Base-by-base conservation (phyloP, 1,140 invertebrate genomes). In the Drusus annulatus region DNA sequence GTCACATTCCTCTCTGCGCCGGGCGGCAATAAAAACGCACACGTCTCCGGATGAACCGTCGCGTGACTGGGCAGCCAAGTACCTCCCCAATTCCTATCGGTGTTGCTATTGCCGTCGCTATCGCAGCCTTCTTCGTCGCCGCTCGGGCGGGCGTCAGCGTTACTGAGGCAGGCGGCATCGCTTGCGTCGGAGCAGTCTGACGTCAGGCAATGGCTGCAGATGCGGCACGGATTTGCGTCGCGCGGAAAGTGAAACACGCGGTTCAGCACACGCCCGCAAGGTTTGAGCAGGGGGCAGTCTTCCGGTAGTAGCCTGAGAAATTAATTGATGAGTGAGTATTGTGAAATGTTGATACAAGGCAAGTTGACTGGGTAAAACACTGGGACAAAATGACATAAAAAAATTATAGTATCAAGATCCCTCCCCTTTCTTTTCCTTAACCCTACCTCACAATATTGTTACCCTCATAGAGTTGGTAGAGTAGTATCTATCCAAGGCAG, bases 21-120 rank as follows among this genome's bases (percentile, higher is more conserved):
- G 7, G 87, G 86, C 19, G 84, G 85, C 23, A 88, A 71, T 15
- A 85, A 65, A 63, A 86, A 85, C 2, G 80, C 23, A 28, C 81
- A 78, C 17, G 85, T 78, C 19, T 86, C 85, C 17, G 83, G 83
- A 52, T 79, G 56, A 16, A 51, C 25, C 2, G 79, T 17, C 77
- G 78, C 60, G 76, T 74, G 58, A 62, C 60, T 71, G 13, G 58
- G 54, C 16, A n/a, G 23, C 56, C 56, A 23, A 3, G 56, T 21
- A 15, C 58, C 10, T 16, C n/a, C 25, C 73, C 28, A 51, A 16
- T n/a, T 25, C 10, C 6, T 54, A 19, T 19, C 50, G 1, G 21
- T 10, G 6, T n/a, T 21, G 10, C 58, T 31, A 58, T 50, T 19
- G 10, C 54, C 56, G 6, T 50, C 74, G 3, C n/a, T 10, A 31